Conservation (phyloP, 1,140 invertebrate species). For the Nixonia krombeini region DNA sequence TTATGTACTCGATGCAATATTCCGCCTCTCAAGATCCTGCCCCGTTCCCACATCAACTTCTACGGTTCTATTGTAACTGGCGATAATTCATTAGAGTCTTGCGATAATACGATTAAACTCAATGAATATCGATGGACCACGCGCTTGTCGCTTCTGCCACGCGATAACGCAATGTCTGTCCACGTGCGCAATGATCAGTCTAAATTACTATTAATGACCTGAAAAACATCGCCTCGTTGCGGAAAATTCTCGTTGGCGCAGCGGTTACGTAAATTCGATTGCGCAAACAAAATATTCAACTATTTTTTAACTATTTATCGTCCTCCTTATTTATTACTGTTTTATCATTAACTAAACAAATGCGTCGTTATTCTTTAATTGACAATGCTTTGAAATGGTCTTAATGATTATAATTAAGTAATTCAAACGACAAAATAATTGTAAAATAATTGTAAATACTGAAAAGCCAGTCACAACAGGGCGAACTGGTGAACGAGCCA, state of each 20-base stretch:
- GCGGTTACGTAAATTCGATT: no score
- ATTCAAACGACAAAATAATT: background rate
- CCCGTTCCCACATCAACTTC: constrained; percentile 38
- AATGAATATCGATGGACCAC: constrained; percentile 38
- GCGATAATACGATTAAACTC: constrained; percentile 41
- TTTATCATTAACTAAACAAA: background rate
- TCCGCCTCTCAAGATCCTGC: constrained; percentile 25
- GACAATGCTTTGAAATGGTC: background rate
- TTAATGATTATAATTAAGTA: background rate
- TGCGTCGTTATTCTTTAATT: background rate
- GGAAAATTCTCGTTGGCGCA: no score
- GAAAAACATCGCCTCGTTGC: no score
- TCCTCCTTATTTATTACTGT: background rate
- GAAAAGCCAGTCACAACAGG: no score
- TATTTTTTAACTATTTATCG: background rate
- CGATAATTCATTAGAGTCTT: constrained; percentile 43
- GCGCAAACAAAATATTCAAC: no score
- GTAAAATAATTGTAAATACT: no score
- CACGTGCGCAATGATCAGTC: background rate
- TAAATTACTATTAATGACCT: background rate
- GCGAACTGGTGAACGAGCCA: no score
- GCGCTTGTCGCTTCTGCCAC: constrained; percentile 1
- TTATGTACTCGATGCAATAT: constrained; percentile 37
- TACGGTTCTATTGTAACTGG: constrained; percentile 34
- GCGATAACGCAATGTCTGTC: background rate